These are phyloP conservation scores for Podarcis muralis DNA, from an alignment of 2,113 vertebrate species.

Conservation along the genomic window DNA sequence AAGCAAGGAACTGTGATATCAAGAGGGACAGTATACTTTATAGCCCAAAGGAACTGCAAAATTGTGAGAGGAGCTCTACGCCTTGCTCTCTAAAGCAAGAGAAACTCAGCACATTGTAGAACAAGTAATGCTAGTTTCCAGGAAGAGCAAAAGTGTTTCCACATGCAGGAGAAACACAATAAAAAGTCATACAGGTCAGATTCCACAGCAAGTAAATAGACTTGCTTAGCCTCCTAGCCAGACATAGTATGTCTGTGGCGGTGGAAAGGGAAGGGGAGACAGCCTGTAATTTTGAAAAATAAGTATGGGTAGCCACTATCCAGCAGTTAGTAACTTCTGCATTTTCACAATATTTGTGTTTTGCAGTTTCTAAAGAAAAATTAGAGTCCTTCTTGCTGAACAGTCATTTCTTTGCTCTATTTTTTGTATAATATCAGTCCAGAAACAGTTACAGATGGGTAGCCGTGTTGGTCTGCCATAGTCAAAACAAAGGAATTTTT, in stretches of 20 bases:
- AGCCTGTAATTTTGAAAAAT: conserved; percentile 48
- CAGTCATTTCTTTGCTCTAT: not conserved
- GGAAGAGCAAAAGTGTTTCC: conserved; percentile 49
- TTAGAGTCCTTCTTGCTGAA: not conserved
- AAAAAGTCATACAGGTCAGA: conserved; percentile 37
- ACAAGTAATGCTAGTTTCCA: conserved; percentile 39
- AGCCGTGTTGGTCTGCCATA: no score
- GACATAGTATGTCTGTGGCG: conserved; percentile 34
- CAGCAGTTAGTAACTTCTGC: conserved; percentile 32
- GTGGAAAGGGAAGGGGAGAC: not conserved
- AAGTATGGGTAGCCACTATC: conserved; percentile 40
- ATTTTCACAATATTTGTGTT: conserved; percentile 26
- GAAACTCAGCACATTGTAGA: conserved; percentile 44
- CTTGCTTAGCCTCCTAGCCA: conserved; percentile 50
- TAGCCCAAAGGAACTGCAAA: conserved; percentile 12
- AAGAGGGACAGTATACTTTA: conserved; percentile 19
- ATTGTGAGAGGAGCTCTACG: conserved; percentile 36
- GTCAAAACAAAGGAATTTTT: no score
- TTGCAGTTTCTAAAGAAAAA: not conserved
- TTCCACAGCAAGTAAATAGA: conserved; percentile 32
- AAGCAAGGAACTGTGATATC: conserved; percentile 38
- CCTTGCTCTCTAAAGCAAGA: conserved; percentile 49
- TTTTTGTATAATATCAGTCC: not conserved
- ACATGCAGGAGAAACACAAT: conserved; percentile 35
- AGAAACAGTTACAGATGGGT: not conserved